A percentile compares a stretch with the other conserved stretches of the same genome.
Evolutionary conservation across 23 tunicate species (phyloP).

Genomic region (Corella eumyota): DNA sequence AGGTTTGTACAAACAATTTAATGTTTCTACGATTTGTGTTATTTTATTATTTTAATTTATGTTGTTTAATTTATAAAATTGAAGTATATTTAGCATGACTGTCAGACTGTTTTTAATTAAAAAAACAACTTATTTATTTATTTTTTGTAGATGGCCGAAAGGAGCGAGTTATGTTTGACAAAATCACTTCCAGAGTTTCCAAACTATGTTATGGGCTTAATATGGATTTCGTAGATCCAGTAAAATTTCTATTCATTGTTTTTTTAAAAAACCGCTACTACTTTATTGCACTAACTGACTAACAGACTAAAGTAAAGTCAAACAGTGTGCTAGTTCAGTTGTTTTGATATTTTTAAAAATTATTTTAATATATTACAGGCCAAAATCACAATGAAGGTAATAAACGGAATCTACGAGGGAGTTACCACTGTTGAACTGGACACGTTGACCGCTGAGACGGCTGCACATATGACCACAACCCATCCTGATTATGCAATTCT

Average conservation of each 20-base stretch:
- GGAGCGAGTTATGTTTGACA: conserved; percentile 94
- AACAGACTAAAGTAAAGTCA: too few species aligned
- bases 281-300: not conserved
- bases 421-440: conserved; percentile 96
- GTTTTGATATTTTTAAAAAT: too few species aligned
- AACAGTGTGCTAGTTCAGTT: too few species aligned
- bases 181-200: conserved; percentile 93
- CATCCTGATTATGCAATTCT: conserved; percentile 99
- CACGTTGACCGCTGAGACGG: conserved; percentile 95
- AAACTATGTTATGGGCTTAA: conserved; percentile 94
- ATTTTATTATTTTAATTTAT: too few species aligned
- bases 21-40: too few species aligned
- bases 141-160: conserved; percentile 71
- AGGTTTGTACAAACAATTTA: too few species aligned
- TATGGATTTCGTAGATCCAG: conserved; percentile 92
- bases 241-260: conserved; percentile 8
- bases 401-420: conserved; percentile 92
- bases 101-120: too few species aligned
- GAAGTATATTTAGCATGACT: too few species aligned
- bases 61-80: too few species aligned
- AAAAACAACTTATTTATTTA: conserved; percentile 2
- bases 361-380: conserved; percentile 25
- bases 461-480: conserved; percentile 97
- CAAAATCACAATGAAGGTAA: conserved; percentile 90
- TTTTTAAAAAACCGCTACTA: not conserved